Percentiles rank a stretch among this genome's conserved stretches.
Evolutionary conservation across 2,888 invertebrate species (phyloP).

Genomic region (Escarpia spicata): DNA sequence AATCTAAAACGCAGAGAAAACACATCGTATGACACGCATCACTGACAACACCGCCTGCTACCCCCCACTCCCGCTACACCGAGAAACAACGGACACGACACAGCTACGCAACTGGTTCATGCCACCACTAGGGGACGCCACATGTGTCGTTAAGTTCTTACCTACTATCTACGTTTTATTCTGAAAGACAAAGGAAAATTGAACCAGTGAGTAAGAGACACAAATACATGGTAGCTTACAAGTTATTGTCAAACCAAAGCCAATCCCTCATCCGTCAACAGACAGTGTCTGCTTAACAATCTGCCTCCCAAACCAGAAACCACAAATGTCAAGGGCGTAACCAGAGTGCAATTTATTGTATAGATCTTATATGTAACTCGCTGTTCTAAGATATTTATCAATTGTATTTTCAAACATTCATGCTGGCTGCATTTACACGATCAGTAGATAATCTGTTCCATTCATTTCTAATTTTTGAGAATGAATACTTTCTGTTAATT

Average conservation of each 20-base stretch:
- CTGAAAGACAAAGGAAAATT: conserved; percentile 29
- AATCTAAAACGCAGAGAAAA: neutral
- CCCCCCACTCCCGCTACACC: neutral
- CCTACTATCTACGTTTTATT: conserved; percentile 33
- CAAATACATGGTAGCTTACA: neutral
- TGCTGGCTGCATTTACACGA: too few species aligned
- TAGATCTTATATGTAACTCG: too few species aligned
- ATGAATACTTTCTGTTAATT: too few species aligned
- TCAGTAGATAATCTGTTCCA: too few species aligned
- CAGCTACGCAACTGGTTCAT: neutral
- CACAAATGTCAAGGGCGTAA: too few species aligned
- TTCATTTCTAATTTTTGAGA: too few species aligned
- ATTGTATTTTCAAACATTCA: too few species aligned
- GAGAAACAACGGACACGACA: neutral
- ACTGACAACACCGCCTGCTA: neutral
- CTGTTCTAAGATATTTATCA: too few species aligned
- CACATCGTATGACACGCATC: conserved; percentile 14
- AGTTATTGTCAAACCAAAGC: neutral
- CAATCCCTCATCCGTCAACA: neutral
- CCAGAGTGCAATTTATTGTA: too few species aligned
- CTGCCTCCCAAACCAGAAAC: too few species aligned
- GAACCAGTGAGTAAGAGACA: neutral
- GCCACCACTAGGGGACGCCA: conserved; percentile 3
- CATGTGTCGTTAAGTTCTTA: neutral
- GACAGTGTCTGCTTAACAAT: too few species aligned